These are phyloP conservation scores for Axis porcinus DNA, from an alignment of 2,113 vertebrate species.

Conservation along the genomic window DNA sequence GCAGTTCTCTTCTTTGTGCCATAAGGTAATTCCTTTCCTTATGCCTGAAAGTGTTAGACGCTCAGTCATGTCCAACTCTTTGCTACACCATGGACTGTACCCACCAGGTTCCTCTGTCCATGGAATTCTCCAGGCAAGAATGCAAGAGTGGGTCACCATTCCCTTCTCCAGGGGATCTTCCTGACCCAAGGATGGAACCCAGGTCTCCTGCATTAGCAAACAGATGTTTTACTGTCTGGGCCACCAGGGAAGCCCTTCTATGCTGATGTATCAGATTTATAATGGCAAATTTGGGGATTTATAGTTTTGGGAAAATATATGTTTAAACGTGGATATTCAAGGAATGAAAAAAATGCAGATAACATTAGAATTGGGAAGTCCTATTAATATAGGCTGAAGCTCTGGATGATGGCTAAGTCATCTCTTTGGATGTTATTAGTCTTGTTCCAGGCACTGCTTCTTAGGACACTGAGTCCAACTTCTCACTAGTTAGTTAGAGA, in stretches of 20 bases:
- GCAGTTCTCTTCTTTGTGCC: background rate
- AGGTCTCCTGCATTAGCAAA: background rate
- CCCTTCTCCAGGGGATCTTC: background rate
- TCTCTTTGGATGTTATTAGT: background rate
- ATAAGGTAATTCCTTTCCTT: background rate
- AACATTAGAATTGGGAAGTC: background rate
- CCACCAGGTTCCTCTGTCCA: background rate
- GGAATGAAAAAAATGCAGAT: background rate
- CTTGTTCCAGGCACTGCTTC: background rate
- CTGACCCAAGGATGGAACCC: background rate
- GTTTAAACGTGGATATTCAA: background rate
- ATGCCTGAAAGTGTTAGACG: background rate
- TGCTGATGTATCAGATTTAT: background rate
- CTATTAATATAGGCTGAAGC: background rate
- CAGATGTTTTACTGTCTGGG: background rate
- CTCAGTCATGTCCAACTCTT: background rate
- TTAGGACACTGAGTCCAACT: background rate
- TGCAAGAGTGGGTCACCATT: background rate
- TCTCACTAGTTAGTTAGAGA: background rate
- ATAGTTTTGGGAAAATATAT: background rate
- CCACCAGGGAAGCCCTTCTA: background rate
- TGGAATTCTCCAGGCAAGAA: background rate
- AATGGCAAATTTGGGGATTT: background rate
- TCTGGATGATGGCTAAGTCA: too few species aligned
- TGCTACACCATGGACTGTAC: background rate